phyloP scores from a whole-genome alignment of 2,888 invertebrate species.

The Aleiodes alternator region DNA sequence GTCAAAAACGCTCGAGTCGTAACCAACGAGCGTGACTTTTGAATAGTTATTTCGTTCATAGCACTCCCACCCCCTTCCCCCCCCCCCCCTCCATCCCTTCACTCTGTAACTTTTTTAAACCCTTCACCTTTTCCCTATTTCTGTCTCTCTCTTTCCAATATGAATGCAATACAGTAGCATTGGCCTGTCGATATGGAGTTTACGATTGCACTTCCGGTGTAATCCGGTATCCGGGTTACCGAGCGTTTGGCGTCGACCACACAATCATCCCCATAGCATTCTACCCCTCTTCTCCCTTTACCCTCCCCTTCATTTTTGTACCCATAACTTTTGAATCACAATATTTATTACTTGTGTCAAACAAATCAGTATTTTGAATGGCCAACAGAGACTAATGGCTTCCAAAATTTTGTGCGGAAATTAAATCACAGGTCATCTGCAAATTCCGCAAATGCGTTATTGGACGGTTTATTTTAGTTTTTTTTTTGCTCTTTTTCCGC shows the following conservation, averaged over 20 bases:
- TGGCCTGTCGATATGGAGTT: conserved; percentile 50
- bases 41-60: conserved; percentile 54
- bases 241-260: conserved; percentile 24
- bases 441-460: not conserved
- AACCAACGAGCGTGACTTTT: conserved; percentile 55
- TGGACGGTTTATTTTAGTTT: not conserved
- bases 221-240: conserved; percentile 49
- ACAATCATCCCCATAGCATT: conserved; percentile 12
- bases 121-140: not conserved
- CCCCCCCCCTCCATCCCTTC: no score
- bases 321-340: conserved; percentile 18
- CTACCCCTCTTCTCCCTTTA: not conserved
- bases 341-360: conserved; percentile 25
- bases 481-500: not conserved
- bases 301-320: not conserved
- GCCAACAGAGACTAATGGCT: not conserved
- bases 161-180: not conserved
- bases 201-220: conserved; percentile 55
- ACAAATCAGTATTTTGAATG: not conserved
- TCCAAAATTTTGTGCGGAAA: not conserved
- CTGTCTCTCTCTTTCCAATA: conserved; percentile 28
- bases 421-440: not conserved
- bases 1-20: conserved; percentile 49
- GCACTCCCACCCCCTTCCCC: not conserved
- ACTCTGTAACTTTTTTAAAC: not conserved